Conservation (phyloP, 2,113 vertebrate species). For the Scomber colias region DNA sequence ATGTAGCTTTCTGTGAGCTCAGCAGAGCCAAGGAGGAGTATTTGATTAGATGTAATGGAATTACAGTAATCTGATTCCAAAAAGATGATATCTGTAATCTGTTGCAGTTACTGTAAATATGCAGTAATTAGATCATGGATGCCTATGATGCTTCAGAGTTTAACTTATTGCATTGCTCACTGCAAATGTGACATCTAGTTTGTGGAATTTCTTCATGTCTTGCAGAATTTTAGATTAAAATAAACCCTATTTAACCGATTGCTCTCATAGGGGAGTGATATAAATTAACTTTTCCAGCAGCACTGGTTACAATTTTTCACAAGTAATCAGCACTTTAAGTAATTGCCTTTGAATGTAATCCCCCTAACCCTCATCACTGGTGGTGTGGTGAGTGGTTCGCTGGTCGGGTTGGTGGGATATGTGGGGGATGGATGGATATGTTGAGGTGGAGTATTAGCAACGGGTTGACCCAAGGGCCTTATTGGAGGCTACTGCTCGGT, state of each 20-base stretch:
- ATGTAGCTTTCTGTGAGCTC: constrained; percentile 56
- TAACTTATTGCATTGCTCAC: constrained; percentile 52
- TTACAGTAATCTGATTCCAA: constrained; percentile 77
- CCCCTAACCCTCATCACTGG: constrained; percentile 36
- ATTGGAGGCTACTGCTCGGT: constrained; percentile 62
- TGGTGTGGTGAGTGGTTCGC: constrained; percentile 37
- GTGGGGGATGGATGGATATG: constrained; percentile 19
- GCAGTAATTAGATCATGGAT: constrained; percentile 71
- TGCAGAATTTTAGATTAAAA: constrained; percentile 37
- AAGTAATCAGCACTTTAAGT: constrained; percentile 64
- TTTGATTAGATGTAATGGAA: constrained; percentile 78
- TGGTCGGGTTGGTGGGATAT: constrained; percentile 33
- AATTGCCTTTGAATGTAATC: constrained; percentile 65
- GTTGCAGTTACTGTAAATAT: constrained; percentile 81
- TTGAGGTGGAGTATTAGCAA: constrained; percentile 50
- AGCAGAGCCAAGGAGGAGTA: constrained; percentile 54
- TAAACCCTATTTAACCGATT: constrained; percentile 22
- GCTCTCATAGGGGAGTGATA: constrained; percentile 32
- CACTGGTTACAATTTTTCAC: constrained; percentile 49
- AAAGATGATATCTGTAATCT: constrained; percentile 79
- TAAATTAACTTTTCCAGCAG: constrained; percentile 53
- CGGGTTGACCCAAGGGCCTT: constrained; percentile 57
- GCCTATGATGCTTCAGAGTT: constrained; percentile 48
- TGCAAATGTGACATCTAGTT: constrained; percentile 48
- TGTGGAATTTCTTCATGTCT: constrained; percentile 28